These are phyloP conservation scores for Merodon equestris DNA, from an alignment of 2,888 invertebrate species.

Conservation along the genomic window DNA sequence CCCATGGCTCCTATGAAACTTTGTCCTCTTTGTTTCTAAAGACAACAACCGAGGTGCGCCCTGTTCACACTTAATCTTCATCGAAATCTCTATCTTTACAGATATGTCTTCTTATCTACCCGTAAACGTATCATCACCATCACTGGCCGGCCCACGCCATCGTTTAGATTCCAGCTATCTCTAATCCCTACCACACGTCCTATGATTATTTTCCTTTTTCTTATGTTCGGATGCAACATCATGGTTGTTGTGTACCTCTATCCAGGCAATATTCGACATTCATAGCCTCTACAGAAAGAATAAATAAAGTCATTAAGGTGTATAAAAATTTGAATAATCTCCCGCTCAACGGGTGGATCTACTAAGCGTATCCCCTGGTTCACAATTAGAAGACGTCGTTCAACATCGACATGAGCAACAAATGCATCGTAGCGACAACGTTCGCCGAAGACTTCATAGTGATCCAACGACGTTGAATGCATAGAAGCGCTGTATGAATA, in stretches of 20 bases:
- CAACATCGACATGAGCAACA: constrained; percentile 2
- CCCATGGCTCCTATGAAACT: background rate
- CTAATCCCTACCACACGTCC: constrained; percentile 61
- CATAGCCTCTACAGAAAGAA: constrained; percentile 43
- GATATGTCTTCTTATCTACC: constrained; percentile 60
- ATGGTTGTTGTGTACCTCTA: no score
- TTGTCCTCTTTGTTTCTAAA: constrained; percentile 7
- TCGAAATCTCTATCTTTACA: constrained; percentile 56
- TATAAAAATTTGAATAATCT: constrained; percentile 67
- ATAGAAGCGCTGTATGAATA: constrained; percentile 49
- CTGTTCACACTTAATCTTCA: constrained; percentile 55
- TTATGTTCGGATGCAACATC: no score
- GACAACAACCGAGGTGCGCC: constrained; percentile 33
- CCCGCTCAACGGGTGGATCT: constrained; percentile 54
- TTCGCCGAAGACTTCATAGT: background rate
- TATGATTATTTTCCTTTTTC: constrained; percentile 44
- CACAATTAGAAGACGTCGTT: constrained; percentile 54
- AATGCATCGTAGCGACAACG: background rate
- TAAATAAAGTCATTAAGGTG: constrained; percentile 67
- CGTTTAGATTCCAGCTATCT: constrained; percentile 31
- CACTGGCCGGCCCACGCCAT: constrained; percentile 43
- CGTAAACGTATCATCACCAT: constrained; percentile 58
- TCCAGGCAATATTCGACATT: constrained; percentile 50
- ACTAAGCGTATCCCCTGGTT: constrained; percentile 55
- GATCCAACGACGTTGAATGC: constrained; percentile 15